Conservation (phyloP, 2,888 invertebrate species). For the Idaea aversata region DNA sequence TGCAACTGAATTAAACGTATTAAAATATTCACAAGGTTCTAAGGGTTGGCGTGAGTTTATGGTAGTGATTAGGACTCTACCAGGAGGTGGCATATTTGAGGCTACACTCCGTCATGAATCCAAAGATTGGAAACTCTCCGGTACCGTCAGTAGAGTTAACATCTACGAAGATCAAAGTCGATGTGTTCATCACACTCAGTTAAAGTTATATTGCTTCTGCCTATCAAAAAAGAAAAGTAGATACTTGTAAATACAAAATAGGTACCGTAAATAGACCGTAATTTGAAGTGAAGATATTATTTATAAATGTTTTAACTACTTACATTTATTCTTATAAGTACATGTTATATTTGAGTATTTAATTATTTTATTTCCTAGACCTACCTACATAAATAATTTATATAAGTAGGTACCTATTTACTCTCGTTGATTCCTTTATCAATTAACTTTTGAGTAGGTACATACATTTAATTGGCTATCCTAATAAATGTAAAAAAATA, state of each 20-base stretch:
- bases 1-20: conserved; percentile 82
- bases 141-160: conserved; percentile 88
- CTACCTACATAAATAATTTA: no score
- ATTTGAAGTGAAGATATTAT: no score
- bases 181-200: conserved; percentile 86
- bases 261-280: no score
- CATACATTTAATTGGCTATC: no score
- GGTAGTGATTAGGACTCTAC: conserved; percentile 82
- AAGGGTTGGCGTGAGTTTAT: conserved; percentile 81
- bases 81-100: conserved; percentile 88
- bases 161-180: conserved; percentile 88
- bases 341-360: no score
- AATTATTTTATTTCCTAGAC: no score
- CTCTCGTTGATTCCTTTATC: no score
- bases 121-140: conserved; percentile 76
- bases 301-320: no score
- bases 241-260: neutral
- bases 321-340: no score
- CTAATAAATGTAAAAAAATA: no score
- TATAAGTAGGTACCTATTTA: no score
- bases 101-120: conserved; percentile 81
- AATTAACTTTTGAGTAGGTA: no score
- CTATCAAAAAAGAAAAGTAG: conserved; percentile 11
- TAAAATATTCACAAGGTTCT: conserved; percentile 51
- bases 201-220: conserved; percentile 90